phyloP scores from a whole-genome alignment of 2,113 vertebrate genomes.

The Syngnathus floridae region DNA sequence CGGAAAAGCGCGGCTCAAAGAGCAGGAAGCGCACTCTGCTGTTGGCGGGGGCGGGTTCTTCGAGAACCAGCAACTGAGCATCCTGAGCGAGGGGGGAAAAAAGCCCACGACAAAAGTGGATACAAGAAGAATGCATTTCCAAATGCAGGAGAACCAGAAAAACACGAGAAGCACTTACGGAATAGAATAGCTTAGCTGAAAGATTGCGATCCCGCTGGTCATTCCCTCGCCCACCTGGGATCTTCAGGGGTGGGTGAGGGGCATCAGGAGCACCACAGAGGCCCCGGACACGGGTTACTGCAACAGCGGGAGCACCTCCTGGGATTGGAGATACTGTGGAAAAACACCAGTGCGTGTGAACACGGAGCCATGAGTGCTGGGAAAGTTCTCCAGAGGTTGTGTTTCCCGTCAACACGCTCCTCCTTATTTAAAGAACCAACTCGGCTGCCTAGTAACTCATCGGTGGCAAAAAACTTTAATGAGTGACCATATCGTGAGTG shows the following conservation, averaged over 20 bases:
- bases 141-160: too few relatives aligned
- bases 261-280: conserved; percentile 99
- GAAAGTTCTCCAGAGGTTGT: not conserved
- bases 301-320: conserved; percentile 82
- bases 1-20: conserved; percentile 83
- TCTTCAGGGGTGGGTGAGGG: conserved; percentile 99
- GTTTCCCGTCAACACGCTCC: not conserved
- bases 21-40: conserved; percentile 83
- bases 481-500: not conserved
- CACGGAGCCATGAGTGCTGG: conserved; percentile 21
- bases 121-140: too few relatives aligned
- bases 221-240: conserved; percentile 99
- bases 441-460: not conserved
- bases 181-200: conserved; percentile 94
- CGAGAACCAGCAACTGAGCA: conserved; percentile 93
- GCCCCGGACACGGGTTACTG: conserved; percentile 99
- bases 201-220: conserved; percentile 99
- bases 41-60: conserved; percentile 81
- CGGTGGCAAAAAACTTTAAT: not conserved
- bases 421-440: not conserved
- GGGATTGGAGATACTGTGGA: conserved; percentile 66
- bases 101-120: not conserved
- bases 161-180: conserved; percentile 73
- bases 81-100: conserved; percentile 67
- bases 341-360: conserved; percentile 9